Evolutionary conservation across 2,113 vertebrate genomes (phyloP), one percentile per base, ranked within the genome.

Genomic region (Cairina moschata): DNA sequence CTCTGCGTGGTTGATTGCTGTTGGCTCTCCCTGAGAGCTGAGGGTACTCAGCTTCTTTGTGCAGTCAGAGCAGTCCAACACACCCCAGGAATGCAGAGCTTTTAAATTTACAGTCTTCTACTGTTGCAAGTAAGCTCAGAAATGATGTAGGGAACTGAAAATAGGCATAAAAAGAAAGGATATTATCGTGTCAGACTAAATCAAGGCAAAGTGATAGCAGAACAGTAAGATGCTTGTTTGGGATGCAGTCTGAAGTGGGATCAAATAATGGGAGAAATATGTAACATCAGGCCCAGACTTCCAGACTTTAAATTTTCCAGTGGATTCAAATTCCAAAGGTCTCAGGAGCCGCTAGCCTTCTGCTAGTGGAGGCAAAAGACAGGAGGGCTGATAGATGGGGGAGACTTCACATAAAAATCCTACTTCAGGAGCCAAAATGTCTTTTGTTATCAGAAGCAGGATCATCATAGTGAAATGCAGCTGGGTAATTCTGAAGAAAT

Each of bases 1-100:
- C 96, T 91, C 79, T 83, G 87, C 88, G 95, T 85, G 75, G 90
- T 40, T 93, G 71, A 94, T 83, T 93, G 54, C 38, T 82, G 17
- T 73, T 95, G 90, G 42, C 23, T 95, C 5, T 83, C 59, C 63
- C 46, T 46, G 76, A 40, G 63, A 95, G 44, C 40, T 55, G n/a
- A 83, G 79, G 85, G 60, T 22, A 92, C 22, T 94, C 31, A 80
- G 72, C 11, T 50, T 90, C 48, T 89, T 89, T 83, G 23, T 76
- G 34, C 56, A 87, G 58, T 65, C 68, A 74, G 76, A 83, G 32
- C 11, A 78, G 83, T 34, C 76, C 36, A 92, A 86, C 65, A 48
- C n/a, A 92, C 36, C 22, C 50, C 68, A 86, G 88, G 52, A 93
- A 83, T 1, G 12, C 17, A 81, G 28, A 59, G 17, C 7, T 93